Evolutionary conservation across 2,888 invertebrate species (phyloP).

Genomic region (Drosophila colorata): DNA sequence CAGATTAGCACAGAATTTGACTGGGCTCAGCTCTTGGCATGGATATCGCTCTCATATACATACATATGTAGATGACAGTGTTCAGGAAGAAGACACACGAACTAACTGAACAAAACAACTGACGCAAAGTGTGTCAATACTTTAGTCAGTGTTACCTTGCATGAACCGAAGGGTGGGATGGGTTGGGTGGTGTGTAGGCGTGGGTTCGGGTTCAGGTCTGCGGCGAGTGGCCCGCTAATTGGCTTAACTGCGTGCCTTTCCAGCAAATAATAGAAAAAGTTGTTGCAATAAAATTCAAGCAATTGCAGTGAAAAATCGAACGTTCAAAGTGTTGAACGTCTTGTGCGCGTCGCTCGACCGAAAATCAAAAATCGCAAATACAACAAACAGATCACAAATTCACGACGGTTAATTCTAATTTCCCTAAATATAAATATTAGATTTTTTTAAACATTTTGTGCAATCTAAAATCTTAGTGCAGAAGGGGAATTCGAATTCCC

Average conservation of each 20-base stretch:
- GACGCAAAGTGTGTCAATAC: constrained; percentile 69
- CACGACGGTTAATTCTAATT: background rate
- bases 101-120: constrained; percentile 29
- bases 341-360: constrained; percentile 33
- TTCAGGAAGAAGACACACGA: constrained; percentile 59
- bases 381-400: background rate
- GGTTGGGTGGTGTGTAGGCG: background rate
- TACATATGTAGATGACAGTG: constrained; percentile 9
- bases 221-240: constrained; percentile 64
- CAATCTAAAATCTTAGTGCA: background rate
- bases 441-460: no score
- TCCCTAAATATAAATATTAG: background rate
- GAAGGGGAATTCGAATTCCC: background rate
- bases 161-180: background rate
- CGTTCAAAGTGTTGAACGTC: constrained; percentile 68
- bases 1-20: constrained; percentile 72
- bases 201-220: constrained; percentile 37
- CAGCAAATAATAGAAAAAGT: constrained; percentile 66
- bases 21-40: constrained; percentile 29
- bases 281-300: constrained; percentile 69
- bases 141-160: constrained; percentile 64
- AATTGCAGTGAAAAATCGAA: constrained; percentile 77
- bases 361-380: constrained; percentile 15
- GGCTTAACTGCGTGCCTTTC: constrained; percentile 69
- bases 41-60: constrained; percentile 18